Base-by-base conservation (phyloP, 2,888 invertebrate genomes). In the Athripsodes cinereus region DNA sequence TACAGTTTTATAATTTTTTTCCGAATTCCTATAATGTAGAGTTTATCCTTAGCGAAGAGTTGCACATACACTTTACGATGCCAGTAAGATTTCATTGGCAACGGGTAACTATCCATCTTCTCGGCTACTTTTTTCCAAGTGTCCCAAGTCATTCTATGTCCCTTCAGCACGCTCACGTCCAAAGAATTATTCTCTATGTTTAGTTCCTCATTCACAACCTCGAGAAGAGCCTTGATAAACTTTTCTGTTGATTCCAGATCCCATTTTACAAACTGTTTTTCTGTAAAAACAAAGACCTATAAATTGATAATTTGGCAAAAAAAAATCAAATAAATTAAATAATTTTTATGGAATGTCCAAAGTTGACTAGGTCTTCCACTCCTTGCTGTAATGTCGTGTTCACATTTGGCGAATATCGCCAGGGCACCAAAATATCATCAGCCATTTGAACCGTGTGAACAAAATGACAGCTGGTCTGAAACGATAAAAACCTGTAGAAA, bases 31-130 rank as follows among this genome's bases (percentile, higher is more conserved):
- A 20, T 47, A 16, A 59, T 16, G 20, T 55, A 55, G 11, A 59
- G 48, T 3, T 47, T 47, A 22, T 59, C 22, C 1, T 18, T 55
- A 6, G 34, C 48, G 48, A 59, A 59, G 16, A 59, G 10, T 35
- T 59, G 59, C 6, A 55, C 52, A 21, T 59, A 55, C 11, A 59
- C 48, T 52, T 59, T 59, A 18, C 49, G 52, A 5, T 21, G 10
- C 59, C 59, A 59, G 21, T 52, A 52, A 13, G 49, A 46, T 55
- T 59, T 55, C 18, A 59, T n/a, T 31, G 55, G 55, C 10, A 59
- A 2, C 8, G 55, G 40, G 22, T 11, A 20, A 47, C 46, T 8
- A 19, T 48, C 26, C 26, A 59, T 26, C 40, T 55, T 16, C 11
- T 55, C 26, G 16, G 52, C 55, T 2, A 52, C 35, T 13, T 20